Conservation (phyloP, 2,888 invertebrate genomes). For the Andrena flavipes region DNA sequence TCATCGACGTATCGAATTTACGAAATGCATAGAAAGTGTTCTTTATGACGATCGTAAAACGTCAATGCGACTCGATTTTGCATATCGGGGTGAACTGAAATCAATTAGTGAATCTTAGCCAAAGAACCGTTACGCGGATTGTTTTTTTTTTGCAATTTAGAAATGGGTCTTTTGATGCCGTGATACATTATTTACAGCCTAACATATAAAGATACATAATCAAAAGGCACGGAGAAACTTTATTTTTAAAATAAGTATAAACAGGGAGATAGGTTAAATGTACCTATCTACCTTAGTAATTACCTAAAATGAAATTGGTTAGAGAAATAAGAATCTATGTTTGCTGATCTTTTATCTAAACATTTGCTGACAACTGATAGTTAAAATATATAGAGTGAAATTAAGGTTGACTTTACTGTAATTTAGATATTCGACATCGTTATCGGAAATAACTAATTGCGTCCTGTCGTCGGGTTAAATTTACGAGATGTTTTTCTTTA, state of each 20-base stretch:
- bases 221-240: not conserved
- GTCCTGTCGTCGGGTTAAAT: not conserved
- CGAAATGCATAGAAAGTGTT: constrained; percentile 43
- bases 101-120: not conserved
- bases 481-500: not conserved
- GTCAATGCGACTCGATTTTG: not conserved
- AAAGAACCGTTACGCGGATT: not conserved
- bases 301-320: not conserved
- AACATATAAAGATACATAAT: not conserved
- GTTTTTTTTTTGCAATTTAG: not conserved
- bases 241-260: not conserved
- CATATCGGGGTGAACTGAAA: not conserved
- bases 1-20: constrained; percentile 30
- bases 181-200: too few relatives aligned
- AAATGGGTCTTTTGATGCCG: not conserved
- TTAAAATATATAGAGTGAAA: constrained; percentile 1
- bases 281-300: not conserved
- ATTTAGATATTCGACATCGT: not conserved
- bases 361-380: not conserved
- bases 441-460: constrained; percentile 7
- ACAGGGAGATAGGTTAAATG: not conserved
- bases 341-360: too few relatives aligned
- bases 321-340: not conserved
- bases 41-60: constrained; percentile 10
- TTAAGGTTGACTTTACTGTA: not conserved